Percentiles rank a stretch among this genome's conserved stretches.
phyloP scores from a whole-genome alignment of 92 coral and sea anemone genomes.

The Epizoanthus scotinus region DNA sequence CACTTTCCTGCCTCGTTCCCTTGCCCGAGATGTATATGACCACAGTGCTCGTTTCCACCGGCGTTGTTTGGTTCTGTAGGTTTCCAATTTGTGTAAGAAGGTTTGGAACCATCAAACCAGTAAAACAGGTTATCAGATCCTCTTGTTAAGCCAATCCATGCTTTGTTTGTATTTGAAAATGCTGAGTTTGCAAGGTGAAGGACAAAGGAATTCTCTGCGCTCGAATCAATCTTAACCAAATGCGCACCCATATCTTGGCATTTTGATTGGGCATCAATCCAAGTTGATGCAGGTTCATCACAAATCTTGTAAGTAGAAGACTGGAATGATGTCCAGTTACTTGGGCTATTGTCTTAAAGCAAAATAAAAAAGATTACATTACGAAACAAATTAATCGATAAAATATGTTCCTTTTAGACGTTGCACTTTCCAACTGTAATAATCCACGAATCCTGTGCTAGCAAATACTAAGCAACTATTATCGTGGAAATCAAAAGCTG shows the following conservation, averaged over 20 bases:
- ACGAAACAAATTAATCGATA: too few relatives aligned
- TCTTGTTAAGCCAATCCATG: conserved; percentile 5
- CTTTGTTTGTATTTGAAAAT: neutral
- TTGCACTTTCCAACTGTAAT: too few relatives aligned
- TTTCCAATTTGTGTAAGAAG: neutral
- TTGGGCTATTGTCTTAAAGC: neutral
- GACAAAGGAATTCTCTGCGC: neutral
- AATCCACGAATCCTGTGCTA: too few relatives aligned
- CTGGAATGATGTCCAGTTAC: neutral
- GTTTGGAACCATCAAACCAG: conserved; percentile 8
- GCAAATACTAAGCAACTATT: too few relatives aligned
- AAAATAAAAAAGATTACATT: neutral
- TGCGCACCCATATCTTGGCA: neutral
- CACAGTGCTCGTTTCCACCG: neutral
- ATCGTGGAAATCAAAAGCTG: too few relatives aligned
- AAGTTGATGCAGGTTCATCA: neutral
- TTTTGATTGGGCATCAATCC: conserved; percentile 1
- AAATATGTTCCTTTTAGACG: too few relatives aligned
- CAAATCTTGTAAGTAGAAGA: neutral
- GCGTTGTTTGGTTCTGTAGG: neutral
- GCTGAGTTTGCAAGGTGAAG: neutral
- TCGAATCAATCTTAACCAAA: neutral
- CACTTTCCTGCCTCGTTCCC: neutral
- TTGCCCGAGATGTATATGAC: neutral
- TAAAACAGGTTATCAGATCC: neutral